A percentile compares a stretch with the other conserved stretches of the same genome.
Evolutionary conservation across 2,888 invertebrate genomes (phyloP).

Genomic region (Eledone cirrhosa): DNA sequence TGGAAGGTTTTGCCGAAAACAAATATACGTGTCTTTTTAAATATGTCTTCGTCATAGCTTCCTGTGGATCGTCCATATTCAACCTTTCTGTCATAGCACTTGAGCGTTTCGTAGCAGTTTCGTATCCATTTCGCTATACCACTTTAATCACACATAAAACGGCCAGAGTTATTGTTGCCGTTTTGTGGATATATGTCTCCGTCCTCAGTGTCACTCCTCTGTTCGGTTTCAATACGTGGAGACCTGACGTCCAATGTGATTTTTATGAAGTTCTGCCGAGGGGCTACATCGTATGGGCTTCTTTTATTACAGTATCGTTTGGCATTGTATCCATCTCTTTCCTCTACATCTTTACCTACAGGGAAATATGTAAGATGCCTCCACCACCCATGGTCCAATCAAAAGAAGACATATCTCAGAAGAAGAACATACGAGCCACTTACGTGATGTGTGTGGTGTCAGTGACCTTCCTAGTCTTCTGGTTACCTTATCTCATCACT

Average conservation of each 20-base stretch:
- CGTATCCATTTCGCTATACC: conserved; percentile 40
- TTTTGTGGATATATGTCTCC: conserved; percentile 40
- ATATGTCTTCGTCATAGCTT: conserved; percentile 37
- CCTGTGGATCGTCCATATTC: conserved; percentile 40
- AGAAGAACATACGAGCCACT: conserved; percentile 37
- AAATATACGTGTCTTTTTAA: conserved; percentile 42
- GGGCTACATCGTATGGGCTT: conserved; percentile 35
- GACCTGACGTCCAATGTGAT: conserved; percentile 36
- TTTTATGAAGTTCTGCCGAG: conserved; percentile 39
- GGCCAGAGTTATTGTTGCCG: conserved; percentile 32
- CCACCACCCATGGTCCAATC: background rate
- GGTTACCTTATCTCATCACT: conserved; percentile 41
- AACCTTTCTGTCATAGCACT: conserved; percentile 41
- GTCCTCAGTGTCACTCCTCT: conserved; percentile 38
- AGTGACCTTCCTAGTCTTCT: conserved; percentile 43
- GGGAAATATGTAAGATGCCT: conserved; percentile 34
- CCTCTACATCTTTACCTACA: conserved; percentile 40
- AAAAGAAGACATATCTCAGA: conserved; percentile 7
- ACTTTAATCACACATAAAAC: conserved; percentile 35
- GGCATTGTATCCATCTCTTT: conserved; percentile 33
- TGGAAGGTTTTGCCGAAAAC: conserved; percentile 10
- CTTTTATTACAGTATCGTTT: conserved; percentile 35
- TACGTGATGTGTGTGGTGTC: conserved; percentile 39
- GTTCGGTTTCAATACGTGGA: conserved; percentile 40
- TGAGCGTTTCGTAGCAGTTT: conserved; percentile 44